Base-by-base conservation (phyloP, 2,113 vertebrate species). In the Malurus elegans region DNA sequence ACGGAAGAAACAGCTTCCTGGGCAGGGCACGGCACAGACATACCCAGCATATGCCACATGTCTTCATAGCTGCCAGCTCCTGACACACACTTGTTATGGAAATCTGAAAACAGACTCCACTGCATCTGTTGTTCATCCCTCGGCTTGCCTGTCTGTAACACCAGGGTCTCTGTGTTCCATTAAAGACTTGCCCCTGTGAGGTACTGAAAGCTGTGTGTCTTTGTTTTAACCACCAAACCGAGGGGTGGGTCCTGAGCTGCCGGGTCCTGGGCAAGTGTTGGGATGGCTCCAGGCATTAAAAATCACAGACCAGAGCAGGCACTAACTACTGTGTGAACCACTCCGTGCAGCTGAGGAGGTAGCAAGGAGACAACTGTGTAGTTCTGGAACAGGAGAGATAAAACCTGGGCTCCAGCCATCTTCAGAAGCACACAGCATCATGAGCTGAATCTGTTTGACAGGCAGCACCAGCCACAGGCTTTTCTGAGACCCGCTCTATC, bases 11-110 rank as follows among this genome's bases (percentile, higher is more conserved):
- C 74, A n/a, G 92, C 93, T 96, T 95, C 90, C 90, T 88, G 96
- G 85, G 95, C 93, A 90, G 93, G 94, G 94, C 67, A 12, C 38
- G 40, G 96, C 91, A 95, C 95, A 97, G 95, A 95, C 90, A 91
- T 95, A 92, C 75, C 94, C 87, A 80, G 79, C 95, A 95, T 96
- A 96, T 95, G 96, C 94, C 94, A 85, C 96, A 67, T n/a, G 95
- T 97, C 96, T 97, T 90, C 93, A 86, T 65, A 90, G 92, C 95
- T 96, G 95, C 96, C 96, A 96, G 94, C 95, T 96, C 90, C 92
- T 96, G 95, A 95, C 94, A 95, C 92, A 80, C 94, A 83, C 94
- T 95, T 93, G 93, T 86, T 96, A 86, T 74, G 93, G 94, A 91
- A 96, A 97, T 95, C 94, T 96, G 93, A 86, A 94, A 96, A 94